Evolutionary conservation across 1,140 invertebrate species (phyloP).

Genomic region (Oryctes rhinoceros): DNA sequence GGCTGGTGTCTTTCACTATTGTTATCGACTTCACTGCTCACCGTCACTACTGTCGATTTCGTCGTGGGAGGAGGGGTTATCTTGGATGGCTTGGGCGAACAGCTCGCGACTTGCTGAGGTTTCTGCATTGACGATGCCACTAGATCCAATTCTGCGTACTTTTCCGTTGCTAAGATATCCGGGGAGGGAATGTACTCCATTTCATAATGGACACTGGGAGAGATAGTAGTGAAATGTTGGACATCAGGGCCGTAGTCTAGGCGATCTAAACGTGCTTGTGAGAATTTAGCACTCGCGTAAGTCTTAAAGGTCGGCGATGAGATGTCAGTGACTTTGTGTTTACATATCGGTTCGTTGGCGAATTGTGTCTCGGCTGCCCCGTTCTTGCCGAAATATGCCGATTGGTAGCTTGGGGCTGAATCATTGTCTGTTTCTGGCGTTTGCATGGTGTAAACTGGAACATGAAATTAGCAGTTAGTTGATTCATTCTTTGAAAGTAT

Average conservation of each 20-base stretch:
- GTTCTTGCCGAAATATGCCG: constrained; percentile 33
- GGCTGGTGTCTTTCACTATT: constrained; percentile 50
- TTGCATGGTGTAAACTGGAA: constrained; percentile 40
- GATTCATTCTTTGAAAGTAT: too few species aligned
- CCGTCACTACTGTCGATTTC: constrained; percentile 46
- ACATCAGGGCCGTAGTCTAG: not conserved
- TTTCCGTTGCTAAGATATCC: constrained; percentile 55
- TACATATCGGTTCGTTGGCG: constrained; percentile 28
- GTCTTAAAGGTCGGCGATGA: constrained; percentile 40
- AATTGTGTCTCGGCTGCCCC: constrained; percentile 25
- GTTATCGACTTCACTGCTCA: constrained; percentile 45
- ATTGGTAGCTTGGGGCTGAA: constrained; percentile 30
- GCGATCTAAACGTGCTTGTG: not conserved
- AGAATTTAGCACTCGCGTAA: constrained; percentile 33
- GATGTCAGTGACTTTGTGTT: constrained; percentile 33
- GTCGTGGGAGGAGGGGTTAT: constrained; percentile 43
- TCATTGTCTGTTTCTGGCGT: constrained; percentile 37
- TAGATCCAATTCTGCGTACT: constrained; percentile 55
- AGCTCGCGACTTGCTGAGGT: not conserved
- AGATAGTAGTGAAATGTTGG: constrained; percentile 33
- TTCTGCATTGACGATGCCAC: constrained; percentile 51
- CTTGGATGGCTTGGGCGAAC: not conserved
- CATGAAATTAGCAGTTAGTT: not conserved
- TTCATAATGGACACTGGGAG: constrained; percentile 15
- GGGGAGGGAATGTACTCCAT: constrained; percentile 49